These are phyloP conservation scores for Dendrolimus punctatus DNA, from an alignment of 1,140 invertebrate species.

Conservation along the genomic window DNA sequence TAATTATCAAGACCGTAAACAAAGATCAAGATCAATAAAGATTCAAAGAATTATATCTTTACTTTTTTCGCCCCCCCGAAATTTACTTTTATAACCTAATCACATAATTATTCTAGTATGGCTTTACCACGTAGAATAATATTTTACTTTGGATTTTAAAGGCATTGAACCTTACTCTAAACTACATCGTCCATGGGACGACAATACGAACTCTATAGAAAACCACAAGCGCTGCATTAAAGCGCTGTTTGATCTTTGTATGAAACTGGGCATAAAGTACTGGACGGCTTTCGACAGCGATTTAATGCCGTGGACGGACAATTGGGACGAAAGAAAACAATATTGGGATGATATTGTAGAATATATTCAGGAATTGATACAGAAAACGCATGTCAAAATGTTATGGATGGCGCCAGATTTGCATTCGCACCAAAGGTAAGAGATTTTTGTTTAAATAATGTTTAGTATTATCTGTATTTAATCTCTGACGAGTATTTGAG, in stretches of 20 bases:
- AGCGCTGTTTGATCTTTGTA: conserved; percentile 77
- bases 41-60: too few relatives aligned
- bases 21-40: too few relatives aligned
- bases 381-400: conserved; percentile 73
- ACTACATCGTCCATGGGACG: conserved; percentile 72
- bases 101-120: too few relatives aligned
- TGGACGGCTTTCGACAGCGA: conserved; percentile 78
- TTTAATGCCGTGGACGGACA: conserved; percentile 63
- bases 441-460: too few relatives aligned
- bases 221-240: conserved; percentile 75
- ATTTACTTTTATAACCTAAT: too few relatives aligned
- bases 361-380: conserved; percentile 71
- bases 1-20: too few relatives aligned
- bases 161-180: too few relatives aligned
- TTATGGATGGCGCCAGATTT: conserved; percentile 77
- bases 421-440: conserved; percentile 73
- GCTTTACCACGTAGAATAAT: too few relatives aligned
- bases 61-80: too few relatives aligned
- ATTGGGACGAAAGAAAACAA: conserved; percentile 70
- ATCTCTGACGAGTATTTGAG: too few relatives aligned
- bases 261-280: conserved; percentile 76
- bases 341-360: conserved; percentile 75
- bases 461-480: too few relatives aligned
- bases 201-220: conserved; percentile 71
- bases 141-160: too few relatives aligned